Evolutionary conservation across 2,888 invertebrate species (phyloP).

Genomic region (Glaucopsyche alexis): DNA sequence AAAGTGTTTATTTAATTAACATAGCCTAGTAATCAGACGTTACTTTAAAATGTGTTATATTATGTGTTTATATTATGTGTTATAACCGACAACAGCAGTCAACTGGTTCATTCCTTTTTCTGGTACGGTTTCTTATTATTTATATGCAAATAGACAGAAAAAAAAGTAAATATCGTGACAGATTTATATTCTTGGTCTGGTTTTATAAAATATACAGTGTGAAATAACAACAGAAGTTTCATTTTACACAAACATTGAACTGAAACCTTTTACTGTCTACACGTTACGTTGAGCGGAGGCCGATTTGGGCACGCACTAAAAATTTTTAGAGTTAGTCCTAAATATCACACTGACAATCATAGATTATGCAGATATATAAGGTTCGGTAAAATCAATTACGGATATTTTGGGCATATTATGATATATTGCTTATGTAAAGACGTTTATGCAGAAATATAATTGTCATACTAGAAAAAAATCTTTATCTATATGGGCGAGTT

Average conservation of each 20-base stretch:
- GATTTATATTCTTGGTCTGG: not conserved
- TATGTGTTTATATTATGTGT: too few species aligned
- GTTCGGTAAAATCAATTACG: too few species aligned
- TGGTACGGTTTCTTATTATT: not conserved
- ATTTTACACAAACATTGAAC: not conserved
- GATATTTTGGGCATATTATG: too few species aligned
- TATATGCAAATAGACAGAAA: slow-evolving; percentile 2
- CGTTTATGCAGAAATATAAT: too few species aligned
- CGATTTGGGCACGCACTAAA: slow-evolving; percentile 27
- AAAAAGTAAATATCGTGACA: too few species aligned
- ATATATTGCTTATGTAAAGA: too few species aligned
- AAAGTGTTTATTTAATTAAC: slow-evolving; percentile 21
- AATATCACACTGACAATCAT: not conserved
- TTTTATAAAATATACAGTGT: not conserved
- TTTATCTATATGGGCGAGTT: too few species aligned
- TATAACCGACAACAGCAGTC: not conserved
- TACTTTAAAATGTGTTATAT: too few species aligned
- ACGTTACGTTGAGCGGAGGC: slow-evolving; percentile 25
- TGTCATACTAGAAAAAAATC: too few species aligned
- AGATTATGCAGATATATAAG: too few species aligned
- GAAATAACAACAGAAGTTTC: slow-evolving; percentile 15
- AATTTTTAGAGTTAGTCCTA: not conserved
- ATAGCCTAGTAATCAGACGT: not conserved
- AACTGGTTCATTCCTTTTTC: not conserved
- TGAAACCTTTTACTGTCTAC: slow-evolving; percentile 24